Conservation (phyloP, 35 echinoderm and acorn worm species). For the Ophioderma brevispina region DNA sequence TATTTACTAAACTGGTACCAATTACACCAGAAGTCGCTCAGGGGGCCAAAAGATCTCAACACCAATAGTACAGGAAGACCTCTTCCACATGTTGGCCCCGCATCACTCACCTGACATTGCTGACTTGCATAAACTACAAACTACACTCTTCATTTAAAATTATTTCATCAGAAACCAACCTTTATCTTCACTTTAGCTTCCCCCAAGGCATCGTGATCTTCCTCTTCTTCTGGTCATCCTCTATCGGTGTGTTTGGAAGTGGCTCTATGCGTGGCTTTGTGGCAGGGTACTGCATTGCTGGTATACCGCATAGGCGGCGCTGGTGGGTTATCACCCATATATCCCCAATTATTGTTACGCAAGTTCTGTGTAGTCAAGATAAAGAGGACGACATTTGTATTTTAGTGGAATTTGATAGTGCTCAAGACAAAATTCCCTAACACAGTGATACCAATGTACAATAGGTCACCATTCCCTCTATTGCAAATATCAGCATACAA, state of each 20-base stretch:
- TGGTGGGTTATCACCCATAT: conserved; percentile 63
- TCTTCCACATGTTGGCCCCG: no score
- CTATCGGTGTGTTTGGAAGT: conserved; percentile 75
- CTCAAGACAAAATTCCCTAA: not conserved
- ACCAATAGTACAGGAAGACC: no score
- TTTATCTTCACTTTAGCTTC: conserved; percentile 78
- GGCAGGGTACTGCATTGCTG: conserved; percentile 35
- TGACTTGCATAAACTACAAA: no score
- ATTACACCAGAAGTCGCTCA: no score
- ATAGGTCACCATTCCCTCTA: not conserved
- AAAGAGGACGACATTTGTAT: not conserved
- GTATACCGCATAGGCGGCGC: conserved; percentile 75
- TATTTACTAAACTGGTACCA: no score
- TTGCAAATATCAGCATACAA: not conserved
- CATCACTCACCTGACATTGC: no score
- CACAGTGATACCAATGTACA: not conserved
- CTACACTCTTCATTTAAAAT: no score
- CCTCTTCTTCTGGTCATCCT: conserved; percentile 74
- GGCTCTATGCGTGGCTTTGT: conserved; percentile 60
- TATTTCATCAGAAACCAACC: no score
- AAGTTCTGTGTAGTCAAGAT: not conserved
- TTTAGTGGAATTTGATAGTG: not conserved
- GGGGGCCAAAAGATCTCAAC: no score
- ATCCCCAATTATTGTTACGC: conserved; percentile 4
- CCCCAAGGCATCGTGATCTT: conserved; percentile 60